Conservation (phyloP, 2,797 vertebrate species). For the Chrysocyon brachyurus region DNA sequence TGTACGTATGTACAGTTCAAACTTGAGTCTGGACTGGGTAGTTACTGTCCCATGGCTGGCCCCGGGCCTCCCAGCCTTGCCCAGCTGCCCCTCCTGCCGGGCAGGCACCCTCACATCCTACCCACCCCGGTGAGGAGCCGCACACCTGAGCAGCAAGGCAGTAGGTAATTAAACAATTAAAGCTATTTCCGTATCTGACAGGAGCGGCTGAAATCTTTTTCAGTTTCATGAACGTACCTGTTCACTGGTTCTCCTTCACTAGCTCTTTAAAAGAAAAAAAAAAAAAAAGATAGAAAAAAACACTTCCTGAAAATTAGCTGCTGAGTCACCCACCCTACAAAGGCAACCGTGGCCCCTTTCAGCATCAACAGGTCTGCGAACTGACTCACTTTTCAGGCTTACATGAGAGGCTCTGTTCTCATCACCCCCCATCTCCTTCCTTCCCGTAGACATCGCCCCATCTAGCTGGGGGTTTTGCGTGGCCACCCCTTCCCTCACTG, state of each 20-base stretch:
- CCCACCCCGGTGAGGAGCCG: too few species aligned
- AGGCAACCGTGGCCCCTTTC: not conserved
- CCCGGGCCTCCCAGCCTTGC: too few species aligned
- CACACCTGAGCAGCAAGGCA: too few species aligned
- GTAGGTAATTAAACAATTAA: not conserved
- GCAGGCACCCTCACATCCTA: too few species aligned
- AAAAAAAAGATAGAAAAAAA: not conserved
- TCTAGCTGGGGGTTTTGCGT: too few species aligned
- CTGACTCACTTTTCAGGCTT: not conserved
- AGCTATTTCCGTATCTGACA: not conserved
- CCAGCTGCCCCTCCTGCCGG: too few species aligned
- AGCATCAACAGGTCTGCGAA: not conserved
- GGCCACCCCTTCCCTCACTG: not conserved
- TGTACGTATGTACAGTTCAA: too few species aligned
- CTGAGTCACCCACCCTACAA: slow-evolving; percentile 14
- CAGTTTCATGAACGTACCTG: not conserved
- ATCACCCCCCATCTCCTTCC: not conserved
- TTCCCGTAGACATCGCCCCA: not conserved
- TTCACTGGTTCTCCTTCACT: not conserved
- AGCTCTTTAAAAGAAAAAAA: not conserved
- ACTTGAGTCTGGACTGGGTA: too few species aligned
- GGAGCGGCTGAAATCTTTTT: not conserved
- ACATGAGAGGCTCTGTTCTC: rapidly evolving
- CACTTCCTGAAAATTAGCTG: slow-evolving; percentile 22
- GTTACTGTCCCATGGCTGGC: too few species aligned